A percentile compares a stretch with the other conserved stretches of the same genome.
phyloP scores from a whole-genome alignment of 2,113 vertebrate genomes.

The Tylochromis polylepis region DNA sequence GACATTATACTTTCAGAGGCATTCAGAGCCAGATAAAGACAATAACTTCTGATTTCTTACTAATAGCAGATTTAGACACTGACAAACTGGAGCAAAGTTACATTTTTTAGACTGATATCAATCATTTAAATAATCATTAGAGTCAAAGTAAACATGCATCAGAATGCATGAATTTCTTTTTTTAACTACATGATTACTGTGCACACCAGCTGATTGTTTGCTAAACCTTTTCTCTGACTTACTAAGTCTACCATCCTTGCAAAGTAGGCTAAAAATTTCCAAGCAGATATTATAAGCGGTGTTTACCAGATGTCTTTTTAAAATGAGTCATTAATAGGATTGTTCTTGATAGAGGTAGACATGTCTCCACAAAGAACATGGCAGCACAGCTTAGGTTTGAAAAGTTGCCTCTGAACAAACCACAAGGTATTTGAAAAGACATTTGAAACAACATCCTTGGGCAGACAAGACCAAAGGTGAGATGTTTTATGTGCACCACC shows the following conservation, averaged over 20 bases:
- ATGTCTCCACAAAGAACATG: not conserved
- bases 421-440: not conserved
- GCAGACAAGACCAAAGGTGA: not conserved
- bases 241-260: not conserved
- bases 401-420: not conserved
- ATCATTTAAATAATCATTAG: not conserved
- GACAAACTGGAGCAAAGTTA: not conserved
- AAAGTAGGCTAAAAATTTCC: not conserved
- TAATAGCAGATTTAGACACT: not conserved
- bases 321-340: not conserved
- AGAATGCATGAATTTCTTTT: not conserved
- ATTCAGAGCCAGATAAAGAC: conserved; percentile 2
- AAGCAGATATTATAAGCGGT: not conserved
- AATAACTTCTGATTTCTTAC: conserved; percentile 10
- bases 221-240: not conserved
- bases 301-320: not conserved
- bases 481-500: not conserved
- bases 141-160: not conserved
- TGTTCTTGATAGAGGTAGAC: not conserved
- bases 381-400: not conserved
- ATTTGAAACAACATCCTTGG: not conserved
- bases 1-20: not conserved
- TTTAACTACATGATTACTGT: not conserved
- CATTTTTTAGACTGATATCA: not conserved
- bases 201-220: not conserved